Percentiles rank a stretch among this genome's conserved stretches.
These are phyloP conservation scores for Caenorhabditis brenneri DNA, from an alignment of 1,140 invertebrate species.

Conservation along the genomic window DNA sequence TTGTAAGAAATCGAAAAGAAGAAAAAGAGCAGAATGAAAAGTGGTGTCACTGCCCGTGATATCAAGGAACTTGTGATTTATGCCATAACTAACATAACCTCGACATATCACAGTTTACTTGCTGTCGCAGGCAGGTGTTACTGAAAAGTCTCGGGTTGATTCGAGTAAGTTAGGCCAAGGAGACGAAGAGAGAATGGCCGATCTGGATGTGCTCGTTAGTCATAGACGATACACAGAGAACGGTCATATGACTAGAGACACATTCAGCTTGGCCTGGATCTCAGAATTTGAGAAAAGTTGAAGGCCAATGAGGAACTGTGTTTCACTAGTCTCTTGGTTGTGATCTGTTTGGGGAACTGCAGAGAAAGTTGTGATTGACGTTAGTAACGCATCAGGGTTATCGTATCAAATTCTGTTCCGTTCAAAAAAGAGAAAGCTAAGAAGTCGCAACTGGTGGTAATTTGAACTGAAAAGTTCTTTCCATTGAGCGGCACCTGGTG, in stretches of 20 bases:
- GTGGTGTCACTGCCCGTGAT: background rate
- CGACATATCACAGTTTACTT: conserved; percentile 46
- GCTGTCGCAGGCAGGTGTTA: conserved; percentile 23
- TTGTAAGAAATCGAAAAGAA: background rate
- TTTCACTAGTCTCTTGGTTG: background rate
- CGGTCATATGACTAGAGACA: conserved; percentile 46
- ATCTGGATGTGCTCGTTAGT: conserved; percentile 47
- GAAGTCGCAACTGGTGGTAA: no score
- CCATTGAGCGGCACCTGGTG: no score
- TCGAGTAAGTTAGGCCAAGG: background rate
- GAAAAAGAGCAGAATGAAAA: background rate
- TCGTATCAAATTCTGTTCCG: no score
- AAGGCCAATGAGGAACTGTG: background rate
- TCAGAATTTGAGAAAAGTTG: background rate
- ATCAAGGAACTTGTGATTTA: conserved; percentile 34
- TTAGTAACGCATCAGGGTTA: no score
- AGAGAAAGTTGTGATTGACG: no score
- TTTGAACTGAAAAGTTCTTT: no score
- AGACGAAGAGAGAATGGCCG: background rate
- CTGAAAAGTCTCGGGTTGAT: background rate
- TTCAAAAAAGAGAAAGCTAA: no score
- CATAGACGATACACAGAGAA: conserved; percentile 10
- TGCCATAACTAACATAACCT: background rate
- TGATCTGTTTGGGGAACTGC: background rate
- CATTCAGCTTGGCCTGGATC: conserved; percentile 49